Evolutionary conservation across 2,888 invertebrate species (phyloP).

Genomic region (Belgica antarctica): DNA sequence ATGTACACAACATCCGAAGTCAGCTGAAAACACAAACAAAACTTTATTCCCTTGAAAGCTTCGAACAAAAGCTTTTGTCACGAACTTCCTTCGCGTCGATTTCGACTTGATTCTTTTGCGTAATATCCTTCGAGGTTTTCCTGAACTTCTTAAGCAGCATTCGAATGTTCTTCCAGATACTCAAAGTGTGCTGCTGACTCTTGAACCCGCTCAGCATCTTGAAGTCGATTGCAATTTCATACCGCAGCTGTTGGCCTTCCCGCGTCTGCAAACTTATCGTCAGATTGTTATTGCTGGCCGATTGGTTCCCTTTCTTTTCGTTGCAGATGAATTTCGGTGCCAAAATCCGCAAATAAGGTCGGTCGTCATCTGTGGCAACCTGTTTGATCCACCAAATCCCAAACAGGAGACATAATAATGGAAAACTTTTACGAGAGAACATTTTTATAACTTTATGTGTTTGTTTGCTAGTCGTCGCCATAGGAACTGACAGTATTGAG

Average conservation of each 20-base stretch:
- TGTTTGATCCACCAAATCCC: no score
- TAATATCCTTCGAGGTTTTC: constrained; percentile 23
- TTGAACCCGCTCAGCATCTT: constrained; percentile 31
- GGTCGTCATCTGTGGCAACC: neutral
- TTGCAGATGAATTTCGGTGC: constrained; percentile 34
- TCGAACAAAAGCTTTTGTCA: no score
- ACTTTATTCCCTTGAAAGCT: no score
- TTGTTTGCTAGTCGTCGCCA: neutral
- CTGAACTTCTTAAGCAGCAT: constrained; percentile 32
- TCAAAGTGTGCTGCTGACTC: constrained; percentile 33
- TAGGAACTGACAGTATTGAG: neutral
- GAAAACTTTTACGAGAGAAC: no score
- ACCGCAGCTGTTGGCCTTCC: constrained; percentile 39
- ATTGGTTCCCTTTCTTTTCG: neutral
- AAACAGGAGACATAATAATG: no score
- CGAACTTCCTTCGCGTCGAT: constrained; percentile 36
- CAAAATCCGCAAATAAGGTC: constrained; percentile 26
- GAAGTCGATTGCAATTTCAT: constrained; percentile 34
- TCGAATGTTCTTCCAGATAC: constrained; percentile 39
- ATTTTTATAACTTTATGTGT: neutral
- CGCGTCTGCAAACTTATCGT: constrained; percentile 34
- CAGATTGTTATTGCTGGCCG: neutral
- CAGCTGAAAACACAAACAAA: constrained; percentile 28
- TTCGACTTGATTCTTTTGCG: constrained; percentile 43
- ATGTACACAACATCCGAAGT: constrained; percentile 32